Evolutionary conservation across 1,140 invertebrate species (phyloP), one percentile per base, ranked within the genome.

Genomic region (Euborellia annulipes): DNA sequence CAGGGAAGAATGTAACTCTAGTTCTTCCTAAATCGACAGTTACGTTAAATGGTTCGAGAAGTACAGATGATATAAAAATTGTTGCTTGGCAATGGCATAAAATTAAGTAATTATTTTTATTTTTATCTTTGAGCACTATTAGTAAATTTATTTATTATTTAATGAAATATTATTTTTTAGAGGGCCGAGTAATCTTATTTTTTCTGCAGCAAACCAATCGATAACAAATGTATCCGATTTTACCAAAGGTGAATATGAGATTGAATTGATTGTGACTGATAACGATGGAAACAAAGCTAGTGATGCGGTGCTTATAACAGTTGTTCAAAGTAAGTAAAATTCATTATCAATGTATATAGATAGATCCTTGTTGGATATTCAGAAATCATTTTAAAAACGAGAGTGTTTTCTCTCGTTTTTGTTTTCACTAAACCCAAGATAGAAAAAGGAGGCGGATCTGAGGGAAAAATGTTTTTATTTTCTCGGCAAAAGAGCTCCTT

Each of bases 41-140:
- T 19, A 57, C 73, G 1, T 64, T 94, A 8, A 82, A 94, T 70
- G 88, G 83, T 3, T 78, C 72, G 0, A 73, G 71, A 50, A 92
- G 86, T 39, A 81, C 77, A 48, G 88, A 91, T 64, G 87, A 91
- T 58, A 79, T 85, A 53, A 75, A 79, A 54, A 86, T 92, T 48
- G 72, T 76, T 4, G 73, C 71, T 30, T 94, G 80, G 70, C 70
- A 75, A 4, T 95, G 91, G 91, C 72, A 77, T 54, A 81, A 88
- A 61, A 58, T 83, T 0, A 75, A 64, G 75, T 79, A 66, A 27
- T 27, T 27, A 27, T 27, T 27, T 51, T 52, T 13, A 41, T 42
- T 7, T 20, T 45, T 16, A 43, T 48, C 20, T 7, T 27, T n/a
- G n/a, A 3, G 37, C 23, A 17, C 16, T 11, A n/a, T 21, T 40